Base-by-base conservation (phyloP, 2,888 invertebrate genomes). In the Microplitis deprimator region DNA sequence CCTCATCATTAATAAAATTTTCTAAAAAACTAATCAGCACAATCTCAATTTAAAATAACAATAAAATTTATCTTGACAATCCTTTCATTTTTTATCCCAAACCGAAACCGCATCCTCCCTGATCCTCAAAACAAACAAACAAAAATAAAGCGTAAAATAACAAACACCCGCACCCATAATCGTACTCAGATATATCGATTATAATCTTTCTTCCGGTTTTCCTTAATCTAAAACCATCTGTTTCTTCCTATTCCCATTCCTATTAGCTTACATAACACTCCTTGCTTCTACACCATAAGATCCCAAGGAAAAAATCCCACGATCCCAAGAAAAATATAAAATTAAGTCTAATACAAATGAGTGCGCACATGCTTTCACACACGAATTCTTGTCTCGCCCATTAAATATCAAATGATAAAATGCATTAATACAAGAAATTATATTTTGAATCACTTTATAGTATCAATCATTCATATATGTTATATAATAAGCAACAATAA, bases 301-400 rank as follows among this genome's bases (percentile, higher is more conserved):
- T n/a, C 29, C 17, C 13, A n/a, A 6, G 29, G 29, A 67, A 29
- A 67, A 10, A 13, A 29, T 38, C 67, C 29, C 39, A 68, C 68
- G n/a, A 6, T 10, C n/a, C 71, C 40, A 39, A 81, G 81, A 84
- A 83, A 86, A 85, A 85, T 85, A 80, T 82, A 76, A 81, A 83
- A 85, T 86, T 84, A 83, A 86, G 83, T 84, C 84, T 67, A 64
- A 62, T 71, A 50, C 77, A 64, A 77, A 71, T 72, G 78, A 77
- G 79, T 13, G 75, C 76, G 20, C 40, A 68, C 41, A 73, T 50
- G 62, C 73, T 62, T 59, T 65, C 50, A 65, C 65, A 38, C 50
- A 29, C 29, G 3, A 29, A 29, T 29, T 29, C 4, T 29, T 29
- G 50, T 50, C 50, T 50, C 13, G 13, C 50, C 64, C 38, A 65